Evolutionary conservation across 2,888 invertebrate species (phyloP).

Genomic region (Carabus problematicus): DNA sequence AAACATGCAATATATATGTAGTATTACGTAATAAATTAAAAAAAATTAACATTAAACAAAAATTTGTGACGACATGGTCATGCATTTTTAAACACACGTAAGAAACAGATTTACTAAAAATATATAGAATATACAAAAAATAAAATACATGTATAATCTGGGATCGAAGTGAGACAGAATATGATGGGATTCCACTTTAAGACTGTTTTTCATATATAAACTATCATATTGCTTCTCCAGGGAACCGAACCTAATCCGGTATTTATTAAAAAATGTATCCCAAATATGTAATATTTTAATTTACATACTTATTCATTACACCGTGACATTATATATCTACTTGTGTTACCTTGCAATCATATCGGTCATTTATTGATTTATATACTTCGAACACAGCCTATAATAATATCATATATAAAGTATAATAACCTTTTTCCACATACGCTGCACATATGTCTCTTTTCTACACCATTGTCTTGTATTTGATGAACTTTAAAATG

Average conservation of each 20-base stretch:
- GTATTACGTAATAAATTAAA: too few relatives aligned
- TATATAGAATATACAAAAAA: too few relatives aligned
- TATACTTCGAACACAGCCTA: not conserved
- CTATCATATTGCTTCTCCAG: not conserved
- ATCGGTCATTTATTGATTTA: not conserved
- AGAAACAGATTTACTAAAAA: too few relatives aligned
- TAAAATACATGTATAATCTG: too few relatives aligned
- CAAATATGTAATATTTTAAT: not conserved
- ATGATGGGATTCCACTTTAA: too few relatives aligned
- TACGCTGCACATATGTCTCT: constrained; percentile 54
- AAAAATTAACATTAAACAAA: too few relatives aligned
- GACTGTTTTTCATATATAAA: too few relatives aligned
- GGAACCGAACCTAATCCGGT: not conserved
- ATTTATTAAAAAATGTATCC: not conserved
- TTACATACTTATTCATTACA: not conserved
- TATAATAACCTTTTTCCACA: constrained; percentile 55
- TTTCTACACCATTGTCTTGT: constrained; percentile 50
- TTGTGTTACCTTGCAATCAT: not conserved
- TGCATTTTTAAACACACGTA: too few relatives aligned
- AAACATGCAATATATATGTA: too few relatives aligned
- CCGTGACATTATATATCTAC: not conserved
- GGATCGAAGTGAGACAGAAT: too few relatives aligned
- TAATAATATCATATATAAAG: not conserved
- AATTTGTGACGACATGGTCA: too few relatives aligned
- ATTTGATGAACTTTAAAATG: constrained; percentile 45